phyloP scores from a whole-genome alignment of 2,888 invertebrate genomes.

The Rhagophthalmus giganteus region DNA sequence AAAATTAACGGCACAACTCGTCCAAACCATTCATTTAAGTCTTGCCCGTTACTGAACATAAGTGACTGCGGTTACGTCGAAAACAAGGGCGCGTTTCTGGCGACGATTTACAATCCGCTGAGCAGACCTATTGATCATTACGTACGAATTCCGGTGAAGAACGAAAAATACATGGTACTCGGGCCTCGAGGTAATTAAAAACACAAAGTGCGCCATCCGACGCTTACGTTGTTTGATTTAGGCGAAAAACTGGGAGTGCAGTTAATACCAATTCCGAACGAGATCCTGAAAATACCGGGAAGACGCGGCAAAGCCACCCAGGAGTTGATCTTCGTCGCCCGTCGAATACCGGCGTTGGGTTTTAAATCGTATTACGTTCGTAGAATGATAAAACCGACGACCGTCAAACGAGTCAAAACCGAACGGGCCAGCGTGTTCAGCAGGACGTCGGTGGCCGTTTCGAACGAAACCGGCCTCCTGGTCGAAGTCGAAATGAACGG shows the following conservation, averaged over 20 bases:
- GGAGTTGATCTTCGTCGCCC: constrained; percentile 71
- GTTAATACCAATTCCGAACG: constrained; percentile 61
- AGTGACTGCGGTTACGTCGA: constrained; percentile 75
- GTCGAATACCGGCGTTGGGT: constrained; percentile 66
- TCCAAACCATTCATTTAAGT: constrained; percentile 52
- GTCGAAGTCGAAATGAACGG: constrained; percentile 57
- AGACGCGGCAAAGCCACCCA: constrained; percentile 61
- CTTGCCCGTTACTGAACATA: constrained; percentile 72
- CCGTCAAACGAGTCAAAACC: too few species aligned
- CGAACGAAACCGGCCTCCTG: constrained; percentile 62
- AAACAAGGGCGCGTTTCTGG: constrained; percentile 62
- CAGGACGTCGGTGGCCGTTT: too few species aligned
- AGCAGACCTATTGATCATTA: constrained; percentile 64
- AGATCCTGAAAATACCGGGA: constrained; percentile 63
- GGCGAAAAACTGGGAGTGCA: constrained; percentile 39
- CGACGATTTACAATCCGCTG: constrained; percentile 82
- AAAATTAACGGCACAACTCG: too few species aligned
- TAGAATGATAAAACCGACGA: too few species aligned
- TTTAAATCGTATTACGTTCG: constrained; percentile 75
- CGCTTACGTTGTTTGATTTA: constrained; percentile 41
- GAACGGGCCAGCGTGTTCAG: too few species aligned
- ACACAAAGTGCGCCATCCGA: neutral
- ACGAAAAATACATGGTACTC: constrained; percentile 62
- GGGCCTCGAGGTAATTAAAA: constrained; percentile 62
- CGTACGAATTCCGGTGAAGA: constrained; percentile 66